A percentile compares a stretch with the other conserved stretches of the same genome.
These are phyloP conservation scores for Urophycis tenuis DNA, from an alignment of 2,797 vertebrate genomes.

Conservation along the genomic window DNA sequence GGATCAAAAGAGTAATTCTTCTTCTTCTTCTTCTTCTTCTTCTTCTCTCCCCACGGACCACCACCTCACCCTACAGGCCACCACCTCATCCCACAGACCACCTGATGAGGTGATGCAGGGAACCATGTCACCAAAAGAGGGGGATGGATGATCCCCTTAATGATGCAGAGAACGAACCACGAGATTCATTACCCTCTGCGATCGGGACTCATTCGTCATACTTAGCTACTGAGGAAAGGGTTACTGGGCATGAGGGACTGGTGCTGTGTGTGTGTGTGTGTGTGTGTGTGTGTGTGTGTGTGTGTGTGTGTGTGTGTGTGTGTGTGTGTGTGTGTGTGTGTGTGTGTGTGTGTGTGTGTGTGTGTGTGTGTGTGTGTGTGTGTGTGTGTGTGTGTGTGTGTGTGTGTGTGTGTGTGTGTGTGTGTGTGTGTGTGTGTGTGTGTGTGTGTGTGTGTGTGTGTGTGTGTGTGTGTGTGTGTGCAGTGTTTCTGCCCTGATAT, in stretches of 20 bases:
- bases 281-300: background rate
- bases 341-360: no score
- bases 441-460: no score
- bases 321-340: no score
- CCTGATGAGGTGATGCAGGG: constrained; percentile 26
- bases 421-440: no score
- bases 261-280: no score
- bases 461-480: no score
- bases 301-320: no score
- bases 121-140: constrained; percentile 33
- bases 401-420: background rate
- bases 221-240: constrained; percentile 31
- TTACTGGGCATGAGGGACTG: background rate
- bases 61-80: constrained; percentile 15
- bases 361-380: no score
- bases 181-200: constrained; percentile 47
- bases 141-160: constrained; percentile 57
- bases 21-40: no score
- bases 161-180: constrained; percentile 62
- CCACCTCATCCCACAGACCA: background rate
- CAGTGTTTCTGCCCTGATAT: background rate
- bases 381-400: no score
- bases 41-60: background rate
- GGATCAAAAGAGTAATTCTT: no score
- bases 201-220: constrained; percentile 49